These are phyloP conservation scores for Molothrus aeneus DNA, from an alignment of 2,797 vertebrate genomes.

Conservation along the genomic window DNA sequence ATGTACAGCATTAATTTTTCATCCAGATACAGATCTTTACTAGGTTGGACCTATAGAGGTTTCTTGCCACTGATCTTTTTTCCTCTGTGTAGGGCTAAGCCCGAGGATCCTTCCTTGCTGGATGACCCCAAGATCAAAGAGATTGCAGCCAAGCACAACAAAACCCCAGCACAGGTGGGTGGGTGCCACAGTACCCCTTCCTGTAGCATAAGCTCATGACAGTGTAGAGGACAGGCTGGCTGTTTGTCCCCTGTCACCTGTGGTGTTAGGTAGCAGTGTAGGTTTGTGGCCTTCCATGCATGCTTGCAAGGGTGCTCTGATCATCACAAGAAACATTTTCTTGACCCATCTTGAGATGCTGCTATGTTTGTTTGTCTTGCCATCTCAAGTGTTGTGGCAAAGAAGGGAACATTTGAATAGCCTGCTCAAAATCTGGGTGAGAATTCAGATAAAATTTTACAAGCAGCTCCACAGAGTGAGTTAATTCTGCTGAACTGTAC, in stretches of 20 bases:
- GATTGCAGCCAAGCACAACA: constrained; percentile 85
- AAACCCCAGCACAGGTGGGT: constrained; percentile 86
- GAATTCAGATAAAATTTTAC: background rate
- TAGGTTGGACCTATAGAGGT: background rate
- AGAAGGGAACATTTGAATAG: background rate
- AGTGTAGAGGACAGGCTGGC: background rate
- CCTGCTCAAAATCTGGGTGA: background rate
- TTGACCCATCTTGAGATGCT: background rate
- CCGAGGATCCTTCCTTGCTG: constrained; percentile 85
- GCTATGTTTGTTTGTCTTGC: background rate
- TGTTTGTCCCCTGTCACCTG: background rate
- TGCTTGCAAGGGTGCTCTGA: background rate
- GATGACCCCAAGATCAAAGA: constrained; percentile 85
- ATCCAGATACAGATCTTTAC: background rate
- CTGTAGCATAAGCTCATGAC: background rate
- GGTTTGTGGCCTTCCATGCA: background rate
- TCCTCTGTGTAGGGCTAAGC: constrained; percentile 77
- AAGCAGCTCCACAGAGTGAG: background rate
- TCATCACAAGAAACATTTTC: background rate
- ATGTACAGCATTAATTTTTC: background rate
- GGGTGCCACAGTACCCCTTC: background rate
- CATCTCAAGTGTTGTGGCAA: background rate
- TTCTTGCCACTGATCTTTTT: background rate
- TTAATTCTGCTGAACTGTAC: background rate
- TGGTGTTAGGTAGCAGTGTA: background rate